Percentiles rank a stretch among this genome's conserved stretches.
Evolutionary conservation across 2,888 invertebrate species (phyloP).

Genomic region (Crocallis elinguaria): DNA sequence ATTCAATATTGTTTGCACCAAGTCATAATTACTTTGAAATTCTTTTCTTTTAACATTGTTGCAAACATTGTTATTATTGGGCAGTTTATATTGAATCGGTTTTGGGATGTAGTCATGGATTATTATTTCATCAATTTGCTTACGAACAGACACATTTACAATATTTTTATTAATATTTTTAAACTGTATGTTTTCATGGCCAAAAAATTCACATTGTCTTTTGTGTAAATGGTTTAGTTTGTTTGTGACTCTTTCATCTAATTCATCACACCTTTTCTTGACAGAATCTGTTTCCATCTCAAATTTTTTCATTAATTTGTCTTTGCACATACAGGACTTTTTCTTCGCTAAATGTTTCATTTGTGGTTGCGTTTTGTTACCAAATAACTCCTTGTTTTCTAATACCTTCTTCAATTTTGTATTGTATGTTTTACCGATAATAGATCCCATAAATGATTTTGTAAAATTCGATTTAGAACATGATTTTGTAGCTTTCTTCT

Average conservation of each 20-base stretch:
- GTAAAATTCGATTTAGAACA: neutral
- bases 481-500: neutral
- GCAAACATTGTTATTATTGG: neutral
- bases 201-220: constrained; percentile 28
- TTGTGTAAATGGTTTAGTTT: constrained; percentile 27
- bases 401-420: neutral
- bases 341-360: constrained; percentile 13
- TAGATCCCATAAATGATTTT: neutral
- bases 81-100: neutral
- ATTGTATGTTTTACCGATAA: constrained; percentile 1
- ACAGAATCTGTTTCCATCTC: constrained; percentile 41
- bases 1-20: constrained; percentile 58
- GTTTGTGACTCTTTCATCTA: constrained; percentile 37
- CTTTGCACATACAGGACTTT: constrained; percentile 6
- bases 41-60: constrained; percentile 23
- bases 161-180: constrained; percentile 35
- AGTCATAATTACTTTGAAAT: constrained; percentile 60
- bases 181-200: constrained; percentile 40
- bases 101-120: constrained; percentile 39
- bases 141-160: constrained; percentile 34
- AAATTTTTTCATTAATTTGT: constrained; percentile 40
- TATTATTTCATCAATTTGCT: constrained; percentile 41
- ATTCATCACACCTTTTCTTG: constrained; percentile 41
- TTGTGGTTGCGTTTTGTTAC: neutral
- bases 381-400: neutral